Percentiles rank a stretch among this genome's conserved stretches.
Conservation (phyloP, 2,888 invertebrate species). For the Epinotia nisella region DNA sequence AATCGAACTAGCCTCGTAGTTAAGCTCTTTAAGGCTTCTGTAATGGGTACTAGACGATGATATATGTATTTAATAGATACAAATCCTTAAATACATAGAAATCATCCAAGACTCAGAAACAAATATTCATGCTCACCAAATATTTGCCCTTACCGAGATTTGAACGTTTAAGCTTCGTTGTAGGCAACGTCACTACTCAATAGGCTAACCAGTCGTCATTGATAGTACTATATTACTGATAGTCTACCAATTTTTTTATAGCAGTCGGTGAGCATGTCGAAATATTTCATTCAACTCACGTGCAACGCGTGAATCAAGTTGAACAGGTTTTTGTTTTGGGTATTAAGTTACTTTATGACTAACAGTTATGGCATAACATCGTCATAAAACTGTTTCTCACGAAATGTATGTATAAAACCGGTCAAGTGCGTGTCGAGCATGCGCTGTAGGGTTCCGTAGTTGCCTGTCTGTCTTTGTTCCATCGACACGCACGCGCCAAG, state of each 20-base stretch:
- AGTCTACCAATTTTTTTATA: no score
- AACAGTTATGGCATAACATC: neutral
- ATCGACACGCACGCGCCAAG: no score
- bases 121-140: no score
- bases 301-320: neutral
- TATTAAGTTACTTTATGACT: neutral
- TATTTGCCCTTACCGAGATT: neutral
- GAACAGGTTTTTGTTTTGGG: conserved; percentile 3
- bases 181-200: no score
- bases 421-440: neutral
- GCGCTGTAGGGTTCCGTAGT: no score
- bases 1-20: neutral
- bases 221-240: neutral
- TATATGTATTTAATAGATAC: no score
- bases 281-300: neutral
- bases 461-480: no score
- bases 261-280: neutral
- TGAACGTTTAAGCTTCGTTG: neutral
- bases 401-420: neutral
- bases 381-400: neutral
- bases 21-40: no score
- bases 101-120: no score
- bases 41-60: no score
- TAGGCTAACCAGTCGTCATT: no score
- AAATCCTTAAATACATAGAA: no score